Evolutionary conservation across 2,113 vertebrate genomes (phyloP).

Genomic region (Hippocampus mohnikei): DNA sequence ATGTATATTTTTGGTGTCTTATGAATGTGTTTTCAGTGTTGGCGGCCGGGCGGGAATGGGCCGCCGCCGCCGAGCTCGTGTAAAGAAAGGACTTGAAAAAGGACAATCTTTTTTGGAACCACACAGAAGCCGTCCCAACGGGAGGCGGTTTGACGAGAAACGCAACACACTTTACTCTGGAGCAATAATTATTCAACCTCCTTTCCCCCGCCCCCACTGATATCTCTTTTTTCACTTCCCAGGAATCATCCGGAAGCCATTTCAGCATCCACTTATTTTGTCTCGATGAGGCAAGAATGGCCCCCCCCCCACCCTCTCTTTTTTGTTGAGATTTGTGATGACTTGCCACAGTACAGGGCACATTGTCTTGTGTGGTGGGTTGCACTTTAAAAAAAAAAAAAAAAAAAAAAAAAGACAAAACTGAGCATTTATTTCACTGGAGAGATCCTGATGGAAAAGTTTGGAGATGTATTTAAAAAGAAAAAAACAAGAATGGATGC

Average conservation of each 20-base stretch:
- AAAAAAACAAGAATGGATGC: conserved; percentile 59
- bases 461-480: conserved; percentile 8
- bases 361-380: conserved; percentile 66
- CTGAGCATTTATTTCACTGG: conserved; percentile 21
- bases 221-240: conserved; percentile 19
- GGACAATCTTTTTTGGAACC: conserved; percentile 89
- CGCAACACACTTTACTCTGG: conserved; percentile 75
- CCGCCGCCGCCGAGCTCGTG: conserved; percentile 55
- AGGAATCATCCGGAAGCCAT: conserved; percentile 19
- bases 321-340: conserved; percentile 25
- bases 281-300: neutral
- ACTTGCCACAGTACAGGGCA: conserved; percentile 59
- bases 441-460: conserved; percentile 7
- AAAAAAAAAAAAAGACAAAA: neutral
- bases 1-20: conserved; percentile 93
- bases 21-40: conserved; percentile 94
- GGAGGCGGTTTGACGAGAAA: conserved; percentile 53
- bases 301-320: neutral
- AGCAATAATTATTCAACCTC: conserved; percentile 87
- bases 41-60: conserved; percentile 55
- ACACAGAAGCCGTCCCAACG: conserved; percentile 61
- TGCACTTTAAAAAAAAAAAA: conserved; percentile 41
- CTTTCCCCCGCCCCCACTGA: neutral
- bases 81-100: conserved; percentile 74
- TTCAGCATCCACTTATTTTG: neutral